Conservation (phyloP, 2,888 invertebrate species). For the Notodonta ziczac region DNA sequence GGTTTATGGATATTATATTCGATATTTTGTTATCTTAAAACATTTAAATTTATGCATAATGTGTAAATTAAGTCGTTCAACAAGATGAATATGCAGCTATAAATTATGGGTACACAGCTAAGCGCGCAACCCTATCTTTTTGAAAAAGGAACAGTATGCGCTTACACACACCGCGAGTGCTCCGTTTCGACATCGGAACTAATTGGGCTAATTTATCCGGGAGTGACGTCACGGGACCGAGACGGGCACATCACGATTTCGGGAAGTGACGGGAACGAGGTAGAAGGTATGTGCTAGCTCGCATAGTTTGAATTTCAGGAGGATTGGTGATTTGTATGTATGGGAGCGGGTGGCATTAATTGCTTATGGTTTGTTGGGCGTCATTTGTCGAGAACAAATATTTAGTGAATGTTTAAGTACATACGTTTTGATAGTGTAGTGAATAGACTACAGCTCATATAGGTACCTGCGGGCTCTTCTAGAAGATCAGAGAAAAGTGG, state of each 20-base stretch:
- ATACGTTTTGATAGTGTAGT: too few species aligned
- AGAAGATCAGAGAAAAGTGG: too few species aligned
- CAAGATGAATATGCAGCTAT: constrained; percentile 25
- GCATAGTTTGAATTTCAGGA: constrained; percentile 59
- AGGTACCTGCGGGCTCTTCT: too few species aligned
- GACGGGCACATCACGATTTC: constrained; percentile 14
- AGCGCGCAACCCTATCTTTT: constrained; percentile 39
- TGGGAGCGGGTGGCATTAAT: constrained; percentile 33
- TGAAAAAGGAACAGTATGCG: constrained; percentile 36
- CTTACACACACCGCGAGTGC: constrained; percentile 26
- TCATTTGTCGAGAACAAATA: neutral
- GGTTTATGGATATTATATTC: too few species aligned
- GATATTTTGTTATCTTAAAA: neutral
- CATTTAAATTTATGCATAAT: neutral
- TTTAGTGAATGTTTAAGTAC: neutral
- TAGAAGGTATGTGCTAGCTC: constrained; percentile 33
- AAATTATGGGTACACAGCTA: constrained; percentile 29
- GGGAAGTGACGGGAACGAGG: constrained; percentile 19
- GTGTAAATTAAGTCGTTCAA: neutral
- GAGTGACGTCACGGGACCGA: constrained; percentile 27
- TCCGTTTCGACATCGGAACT: constrained; percentile 50
- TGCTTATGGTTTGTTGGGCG: constrained; percentile 10
- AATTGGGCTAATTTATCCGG: constrained; percentile 68
- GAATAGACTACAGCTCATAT: too few species aligned
- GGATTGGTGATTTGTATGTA: constrained; percentile 60